Evolutionary conservation across 2,113 vertebrate genomes (phyloP).

Genomic region (Mola mola): DNA sequence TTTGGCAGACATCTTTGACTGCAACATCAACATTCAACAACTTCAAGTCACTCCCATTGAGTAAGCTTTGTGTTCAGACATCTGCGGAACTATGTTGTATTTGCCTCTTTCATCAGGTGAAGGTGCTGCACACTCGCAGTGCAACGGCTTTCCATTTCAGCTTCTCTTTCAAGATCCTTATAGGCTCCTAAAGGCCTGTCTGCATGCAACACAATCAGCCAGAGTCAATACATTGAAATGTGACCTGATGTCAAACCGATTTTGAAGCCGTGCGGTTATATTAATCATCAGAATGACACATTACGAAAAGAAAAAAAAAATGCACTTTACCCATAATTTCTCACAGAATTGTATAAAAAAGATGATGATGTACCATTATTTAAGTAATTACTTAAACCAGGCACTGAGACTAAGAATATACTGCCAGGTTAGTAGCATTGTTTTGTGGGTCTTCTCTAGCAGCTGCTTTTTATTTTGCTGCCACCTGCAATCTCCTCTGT

Average conservation of each 20-base stretch:
- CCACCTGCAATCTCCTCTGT: slow-evolving; percentile 9
- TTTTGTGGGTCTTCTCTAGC: slow-evolving; percentile 14
- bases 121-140: slow-evolving; percentile 16
- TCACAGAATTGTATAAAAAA: slow-evolving; percentile 14
- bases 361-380: slow-evolving; percentile 8
- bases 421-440: slow-evolving; percentile 41
- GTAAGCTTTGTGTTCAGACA: neutral
- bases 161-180: slow-evolving; percentile 13
- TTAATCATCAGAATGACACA: slow-evolving; percentile 65
- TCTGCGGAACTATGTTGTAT: neutral
- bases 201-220: slow-evolving; percentile 33
- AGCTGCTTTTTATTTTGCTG: slow-evolving; percentile 26
- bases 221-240: slow-evolving; percentile 65
- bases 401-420: neutral
- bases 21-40: slow-evolving; percentile 8
- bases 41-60: neutral
- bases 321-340: slow-evolving; percentile 35
- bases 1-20: neutral
- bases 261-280: slow-evolving; percentile 60
- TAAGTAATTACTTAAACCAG: slow-evolving; percentile 16
- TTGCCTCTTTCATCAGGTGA: slow-evolving; percentile 15
- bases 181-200: slow-evolving; percentile 30
- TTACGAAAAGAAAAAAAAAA: slow-evolving; percentile 39
- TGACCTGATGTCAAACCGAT: slow-evolving; percentile 65
- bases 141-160: slow-evolving; percentile 33